Evolutionary conservation across 2,113 vertebrate species (phyloP).

Genomic region (Raja brachyura): DNA sequence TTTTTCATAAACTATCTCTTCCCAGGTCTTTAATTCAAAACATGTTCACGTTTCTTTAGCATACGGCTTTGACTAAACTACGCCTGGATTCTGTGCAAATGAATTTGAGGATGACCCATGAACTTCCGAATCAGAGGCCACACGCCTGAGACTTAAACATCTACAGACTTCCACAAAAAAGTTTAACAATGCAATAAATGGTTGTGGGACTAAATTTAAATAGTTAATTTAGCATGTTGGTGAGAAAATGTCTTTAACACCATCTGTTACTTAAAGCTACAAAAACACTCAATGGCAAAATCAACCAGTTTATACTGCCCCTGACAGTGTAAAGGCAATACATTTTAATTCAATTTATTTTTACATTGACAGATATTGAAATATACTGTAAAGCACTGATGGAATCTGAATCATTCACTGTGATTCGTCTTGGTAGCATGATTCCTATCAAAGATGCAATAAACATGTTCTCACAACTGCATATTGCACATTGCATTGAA

Average conservation of each 20-base stretch:
- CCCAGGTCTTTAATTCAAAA: no score
- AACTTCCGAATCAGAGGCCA: not conserved
- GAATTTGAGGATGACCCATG: not conserved
- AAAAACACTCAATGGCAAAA: not conserved
- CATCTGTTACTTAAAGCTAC: slow-evolving; percentile 11
- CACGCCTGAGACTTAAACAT: no score
- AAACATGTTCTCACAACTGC: not conserved
- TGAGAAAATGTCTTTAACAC: not conserved
- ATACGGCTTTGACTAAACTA: not conserved
- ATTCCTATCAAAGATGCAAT: slow-evolving; percentile 6
- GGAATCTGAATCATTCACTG: not conserved
- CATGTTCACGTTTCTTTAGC: no score
- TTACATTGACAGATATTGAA: slow-evolving; percentile 18
- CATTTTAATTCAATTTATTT: slow-evolving; percentile 21
- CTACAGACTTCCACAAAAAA: not conserved
- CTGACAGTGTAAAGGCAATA: slow-evolving; percentile 5
- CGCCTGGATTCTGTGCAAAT: not conserved
- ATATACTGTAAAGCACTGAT: not conserved
- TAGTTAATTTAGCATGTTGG: not conserved
- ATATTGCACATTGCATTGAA: not conserved
- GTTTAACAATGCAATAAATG: slow-evolving; percentile 14
- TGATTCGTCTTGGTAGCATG: not conserved
- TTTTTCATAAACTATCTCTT: no score
- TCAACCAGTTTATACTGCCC: slow-evolving; percentile 12
- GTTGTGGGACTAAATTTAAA: not conserved